Evolutionary conservation across 1,140 invertebrate species (phyloP), one percentile per base, ranked within the genome.

Genomic region (Bicyclus anynana): DNA sequence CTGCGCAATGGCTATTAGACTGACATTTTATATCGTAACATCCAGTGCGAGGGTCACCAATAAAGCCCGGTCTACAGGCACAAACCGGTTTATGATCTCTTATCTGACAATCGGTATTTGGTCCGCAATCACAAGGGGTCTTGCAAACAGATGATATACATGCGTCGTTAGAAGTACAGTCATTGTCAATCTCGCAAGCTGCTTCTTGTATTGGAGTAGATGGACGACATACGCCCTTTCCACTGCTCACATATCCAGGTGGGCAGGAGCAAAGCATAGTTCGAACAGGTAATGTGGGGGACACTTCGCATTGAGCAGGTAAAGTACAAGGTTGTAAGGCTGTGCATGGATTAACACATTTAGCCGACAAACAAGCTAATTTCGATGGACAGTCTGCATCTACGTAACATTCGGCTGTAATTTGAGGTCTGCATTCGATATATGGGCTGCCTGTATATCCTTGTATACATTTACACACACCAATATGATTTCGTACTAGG

Each of bases 181-280:
- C 94, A 4, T 91, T 91, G 72, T 97, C 95, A 0, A 90, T 89
- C 21, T 91, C 91, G 78, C 96, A 97, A 40, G 91, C 91, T 14
- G 93, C 91, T 20, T 91, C 89, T 4, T 89, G 81, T 1, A 95
- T 87, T 0, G 94, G 91, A 27, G 90, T 92, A 1, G 92, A 92
- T 1, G 94, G 91, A 56, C 93, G 91, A 74, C 95, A 96, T 35
- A 92, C 92, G 46, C 94, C 95, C 67, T 93, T 96, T 51, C 95
- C 94, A 65, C 92, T 93, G 77, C 94, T 96, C 0, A 96, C 92
- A 66, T 96, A 97, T n/a, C 96, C 95, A 56, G 93, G 93, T 14
- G 96, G 95, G 72, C 96, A 97, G 0, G 94, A 91, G 69, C 97
- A 98, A 9, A 96, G 91, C 95, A 97, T 96, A 0, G 96, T 97